Evolutionary conservation across 2,797 vertebrate species (phyloP).

Genomic region (Distichodus sexfasciatus): DNA sequence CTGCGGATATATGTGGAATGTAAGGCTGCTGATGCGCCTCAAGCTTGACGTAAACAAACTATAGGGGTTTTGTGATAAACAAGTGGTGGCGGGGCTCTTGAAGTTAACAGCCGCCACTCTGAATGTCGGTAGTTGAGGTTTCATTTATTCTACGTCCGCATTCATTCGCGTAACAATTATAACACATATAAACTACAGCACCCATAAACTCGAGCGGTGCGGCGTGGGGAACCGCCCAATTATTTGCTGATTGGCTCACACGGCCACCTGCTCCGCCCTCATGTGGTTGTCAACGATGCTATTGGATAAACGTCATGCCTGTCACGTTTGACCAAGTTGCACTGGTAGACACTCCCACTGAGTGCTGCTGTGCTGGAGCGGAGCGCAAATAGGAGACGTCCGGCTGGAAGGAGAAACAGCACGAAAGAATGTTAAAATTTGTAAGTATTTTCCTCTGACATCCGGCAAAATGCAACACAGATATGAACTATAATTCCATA

Average conservation of each 20-base stretch:
- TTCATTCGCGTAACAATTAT: no score
- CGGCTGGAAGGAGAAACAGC: constrained; percentile 46
- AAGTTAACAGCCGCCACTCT: background rate
- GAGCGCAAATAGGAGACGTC: constrained; percentile 50
- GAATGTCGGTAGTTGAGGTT: constrained; percentile 65
- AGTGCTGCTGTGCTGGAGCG: constrained; percentile 38
- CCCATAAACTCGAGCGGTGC: background rate
- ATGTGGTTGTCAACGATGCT: fast-evolving
- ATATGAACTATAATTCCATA: background rate
- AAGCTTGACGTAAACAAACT: constrained; percentile 29
- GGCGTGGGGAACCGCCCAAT: background rate
- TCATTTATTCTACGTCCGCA: no score
- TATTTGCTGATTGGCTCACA: constrained; percentile 41
- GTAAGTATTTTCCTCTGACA: constrained; percentile 69
- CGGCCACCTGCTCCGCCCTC: background rate
- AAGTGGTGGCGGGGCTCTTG: constrained; percentile 52
- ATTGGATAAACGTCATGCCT: constrained; percentile 56
- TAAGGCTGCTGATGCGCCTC: background rate
- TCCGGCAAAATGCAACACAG: background rate
- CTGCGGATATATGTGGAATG: no score
- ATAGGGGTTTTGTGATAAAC: constrained; percentile 68
- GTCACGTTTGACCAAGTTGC: constrained; percentile 54
- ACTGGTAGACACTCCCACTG: constrained; percentile 37
- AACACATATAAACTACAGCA: constrained; percentile 31
- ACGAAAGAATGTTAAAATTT: constrained; percentile 68